Base-by-base conservation (phyloP, 1,140 invertebrate genomes). In the Trachelipus rathkii region DNA sequence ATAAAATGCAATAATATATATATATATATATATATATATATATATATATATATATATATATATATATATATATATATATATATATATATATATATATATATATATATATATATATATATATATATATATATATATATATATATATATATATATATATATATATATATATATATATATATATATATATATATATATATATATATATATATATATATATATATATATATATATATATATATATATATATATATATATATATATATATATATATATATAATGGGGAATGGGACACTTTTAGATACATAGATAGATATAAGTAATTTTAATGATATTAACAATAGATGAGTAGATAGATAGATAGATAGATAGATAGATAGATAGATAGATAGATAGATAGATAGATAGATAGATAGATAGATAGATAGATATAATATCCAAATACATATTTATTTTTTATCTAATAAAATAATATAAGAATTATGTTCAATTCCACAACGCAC, bases 31-130 rank as follows among this genome's bases (percentile, higher is more conserved):
- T 60, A 24, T 74, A 24, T 74, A 24, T 74, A 33, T 66, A 66
- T 74, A 66, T 66, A 24, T 74, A 43, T 53, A 66, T 74, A 66
- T 60, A 66, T 74, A 66, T 74, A 60, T 72, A 72, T 44, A 72
- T 44, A 46, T 72, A 72, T 44, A 44, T 44, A 72, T 21, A 72
- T 44, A 44, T 44, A 43, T 44, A 72, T 72, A 72, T 44, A 72
- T 72, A 72, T 45, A 72, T 72, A 73, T 23, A 50, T 72, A 46
- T 46, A 72, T 72, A 44, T 72, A 44, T 72, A 15, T 21, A 45
- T 46, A 45, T 73, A 43, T 73, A 43, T 73, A 15, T 73, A 43
- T 73, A 15, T 73, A 43, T 74, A 66, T 74, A 60, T 72, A 72
- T 44, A 72, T 44, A 46, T 72, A 72, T 44, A 44, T 44, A 72